Base-by-base conservation (phyloP, 2,888 invertebrate species). In the Apodemia hepburni region DNA sequence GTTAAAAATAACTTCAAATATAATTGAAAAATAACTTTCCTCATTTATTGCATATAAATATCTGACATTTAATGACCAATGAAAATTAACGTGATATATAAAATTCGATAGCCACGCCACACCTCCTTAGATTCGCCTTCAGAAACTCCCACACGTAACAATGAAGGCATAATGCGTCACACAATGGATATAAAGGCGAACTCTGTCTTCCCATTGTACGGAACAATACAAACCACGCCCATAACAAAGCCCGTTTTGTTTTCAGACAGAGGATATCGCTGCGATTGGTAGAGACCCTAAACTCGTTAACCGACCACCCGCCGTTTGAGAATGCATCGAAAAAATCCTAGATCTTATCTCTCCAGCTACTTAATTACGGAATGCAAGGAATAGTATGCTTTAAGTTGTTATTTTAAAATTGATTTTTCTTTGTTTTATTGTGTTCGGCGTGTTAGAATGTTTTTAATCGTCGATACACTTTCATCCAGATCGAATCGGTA, bases 121-220 rank as follows among this genome's bases (percentile, higher is more conserved):
- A 29, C 54, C 54, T 54, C 29, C 33, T 33, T 7, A 54, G 54
- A 54, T 54, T 54, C 58, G 47, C 62, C 33, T 62, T 62, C 61
- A 58, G 63, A 61, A 60, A 62, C 65, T 61, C 67, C 64, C 68
- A 66, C 64, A 62, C 58, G 64, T 54, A 64, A 63, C 61, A 61
- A 61, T 58, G 45, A 45, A 35, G 61, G 62, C 78, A 87, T 85
- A 86, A 86, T 73, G 66, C 75, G 71, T 74, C 80, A 66, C 69
- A 87, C 84, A 87, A 89, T 77, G 77, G 72, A 70, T 67, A 89
- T 86, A 90, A 90, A 84, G 85, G 85, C 83, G 71, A 71, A 74
- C 66, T 74, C 83, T 83, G 81, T 87, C 90, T 84, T 87, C 85
- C 91, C 79, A 89, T 90, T 91, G 91, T 90, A 68, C 82, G 72